A percentile compares a stretch with the other conserved stretches of the same genome.
Conservation (phyloP, 1,140 invertebrate species). For the Drosophila lacteicornis region DNA sequence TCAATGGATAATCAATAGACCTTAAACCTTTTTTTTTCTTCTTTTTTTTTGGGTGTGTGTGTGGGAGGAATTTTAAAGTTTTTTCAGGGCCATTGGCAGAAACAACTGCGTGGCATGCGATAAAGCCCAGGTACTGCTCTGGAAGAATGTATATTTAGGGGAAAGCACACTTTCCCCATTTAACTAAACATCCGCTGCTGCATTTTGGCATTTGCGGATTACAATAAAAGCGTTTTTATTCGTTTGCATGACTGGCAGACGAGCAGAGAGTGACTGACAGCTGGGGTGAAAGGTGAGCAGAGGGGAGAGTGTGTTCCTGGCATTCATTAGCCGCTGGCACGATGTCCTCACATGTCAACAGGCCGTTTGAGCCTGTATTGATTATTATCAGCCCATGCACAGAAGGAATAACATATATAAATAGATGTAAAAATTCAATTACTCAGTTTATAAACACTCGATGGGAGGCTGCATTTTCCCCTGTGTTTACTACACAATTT, state of each 20-base stretch:
- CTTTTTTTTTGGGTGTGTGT: not conserved
- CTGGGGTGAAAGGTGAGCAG: conserved; percentile 11
- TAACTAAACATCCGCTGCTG: conserved; percentile 68
- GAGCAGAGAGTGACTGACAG: conserved; percentile 19
- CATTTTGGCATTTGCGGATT: conserved; percentile 77
- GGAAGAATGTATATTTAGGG: conserved; percentile 22
- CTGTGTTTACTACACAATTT: not conserved
- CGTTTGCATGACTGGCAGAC: conserved; percentile 64
- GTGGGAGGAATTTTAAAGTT: conserved; percentile 64
- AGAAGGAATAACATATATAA: not conserved
- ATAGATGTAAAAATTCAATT: not conserved
- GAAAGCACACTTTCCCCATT: not conserved
- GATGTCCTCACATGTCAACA: conserved; percentile 74
- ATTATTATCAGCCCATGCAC: conserved; percentile 36
- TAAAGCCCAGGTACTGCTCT: conserved; percentile 58
- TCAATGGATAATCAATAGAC: conserved; percentile 81
- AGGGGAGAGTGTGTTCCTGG: conserved; percentile 39
- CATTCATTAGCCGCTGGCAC: conserved; percentile 70
- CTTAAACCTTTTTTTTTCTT: conserved; percentile 46
- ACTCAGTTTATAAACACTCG: too few species aligned
- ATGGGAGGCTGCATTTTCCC: not conserved
- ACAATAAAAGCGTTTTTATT: conserved; percentile 81
- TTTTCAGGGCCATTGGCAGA: conserved; percentile 13
- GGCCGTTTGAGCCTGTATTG: conserved; percentile 70
- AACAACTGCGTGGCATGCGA: conserved; percentile 77